A percentile compares a stretch with the other conserved stretches of the same genome.
phyloP scores from a whole-genome alignment of 1,140 invertebrate genomes.

The Gonatopus flavifemur region DNA sequence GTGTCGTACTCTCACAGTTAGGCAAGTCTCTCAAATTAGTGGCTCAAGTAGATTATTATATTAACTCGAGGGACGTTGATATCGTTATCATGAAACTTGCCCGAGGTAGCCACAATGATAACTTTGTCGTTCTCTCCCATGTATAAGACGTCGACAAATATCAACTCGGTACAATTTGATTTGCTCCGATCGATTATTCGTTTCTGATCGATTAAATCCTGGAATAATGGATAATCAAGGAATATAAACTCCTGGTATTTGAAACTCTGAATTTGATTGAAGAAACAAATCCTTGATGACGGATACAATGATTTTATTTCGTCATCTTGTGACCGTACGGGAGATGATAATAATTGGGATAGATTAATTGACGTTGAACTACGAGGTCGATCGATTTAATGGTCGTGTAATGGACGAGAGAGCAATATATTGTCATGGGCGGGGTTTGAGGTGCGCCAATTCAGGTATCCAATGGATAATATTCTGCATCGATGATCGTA shows the following conservation, averaged over 20 bases:
- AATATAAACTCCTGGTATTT: slow-evolving; percentile 2
- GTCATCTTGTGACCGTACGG: too few relatives aligned
- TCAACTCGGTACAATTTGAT: too few relatives aligned
- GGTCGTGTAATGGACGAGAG: slow-evolving; percentile 40
- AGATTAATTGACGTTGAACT: slow-evolving; percentile 43
- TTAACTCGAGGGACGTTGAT: slow-evolving; percentile 3
- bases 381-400: slow-evolving; percentile 44
- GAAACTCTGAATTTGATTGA: background rate
- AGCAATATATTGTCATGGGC: slow-evolving; percentile 33
- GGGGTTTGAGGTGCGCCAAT: slow-evolving; percentile 38
- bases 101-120: slow-evolving; percentile 9
- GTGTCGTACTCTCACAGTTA: background rate
- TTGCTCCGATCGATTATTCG: slow-evolving; percentile 9
- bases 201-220: too few relatives aligned
- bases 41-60: slow-evolving; percentile 16
- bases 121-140: too few relatives aligned
- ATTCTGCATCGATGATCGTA: too few relatives aligned
- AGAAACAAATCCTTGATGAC: slow-evolving; percentile 1
- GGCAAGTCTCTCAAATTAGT: slow-evolving; percentile 17
- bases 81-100: slow-evolving; percentile 6
- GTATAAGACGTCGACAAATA: too few relatives aligned
- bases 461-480: too few relatives aligned
- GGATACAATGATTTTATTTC: slow-evolving; percentile 6
- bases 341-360: slow-evolving; percentile 14
- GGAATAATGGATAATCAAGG: slow-evolving; percentile 13